These are phyloP conservation scores for Bombus pascuorum DNA, from an alignment of 1,140 invertebrate genomes.

Conservation along the genomic window DNA sequence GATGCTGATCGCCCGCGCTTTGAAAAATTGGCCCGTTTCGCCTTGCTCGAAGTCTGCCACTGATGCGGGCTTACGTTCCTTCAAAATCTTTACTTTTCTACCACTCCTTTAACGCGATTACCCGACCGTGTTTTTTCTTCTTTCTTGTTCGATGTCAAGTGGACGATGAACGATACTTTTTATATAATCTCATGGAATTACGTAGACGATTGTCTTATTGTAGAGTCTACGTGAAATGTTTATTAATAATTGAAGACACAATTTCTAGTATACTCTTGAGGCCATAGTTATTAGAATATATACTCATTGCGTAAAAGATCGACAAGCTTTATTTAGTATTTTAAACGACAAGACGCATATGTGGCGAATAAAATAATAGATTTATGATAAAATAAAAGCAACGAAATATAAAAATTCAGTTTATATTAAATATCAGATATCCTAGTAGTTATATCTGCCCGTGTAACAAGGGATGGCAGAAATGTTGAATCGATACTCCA, in stretches of 20 bases:
- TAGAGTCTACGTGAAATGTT: neutral
- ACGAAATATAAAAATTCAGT: neutral
- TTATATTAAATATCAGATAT: neutral
- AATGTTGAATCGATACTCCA: no score
- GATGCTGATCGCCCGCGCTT: neutral
- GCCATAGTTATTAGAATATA: no score
- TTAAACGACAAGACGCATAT: no score
- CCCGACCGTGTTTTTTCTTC: neutral
- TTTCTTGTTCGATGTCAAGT: neutral
- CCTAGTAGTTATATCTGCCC: neutral
- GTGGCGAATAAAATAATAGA: neutral
- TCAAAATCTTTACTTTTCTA: neutral
- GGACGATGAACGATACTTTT: neutral
- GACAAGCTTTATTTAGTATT: no score
- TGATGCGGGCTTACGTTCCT: neutral
- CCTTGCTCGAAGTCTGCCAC: neutral
- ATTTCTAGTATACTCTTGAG: neutral
- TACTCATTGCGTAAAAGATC: no score
- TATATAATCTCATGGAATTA: no score
- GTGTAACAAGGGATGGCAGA: neutral
- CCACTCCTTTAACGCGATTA: neutral
- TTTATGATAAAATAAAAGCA: neutral
- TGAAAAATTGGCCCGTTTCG: conserved; percentile 12
- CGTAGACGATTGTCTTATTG: no score
- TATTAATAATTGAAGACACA: neutral